Percentiles rank a stretch among this genome's conserved stretches.
These are phyloP conservation scores for Eonycteris spelaea DNA, from an alignment of 2,113 vertebrate species.

Conservation along the genomic window DNA sequence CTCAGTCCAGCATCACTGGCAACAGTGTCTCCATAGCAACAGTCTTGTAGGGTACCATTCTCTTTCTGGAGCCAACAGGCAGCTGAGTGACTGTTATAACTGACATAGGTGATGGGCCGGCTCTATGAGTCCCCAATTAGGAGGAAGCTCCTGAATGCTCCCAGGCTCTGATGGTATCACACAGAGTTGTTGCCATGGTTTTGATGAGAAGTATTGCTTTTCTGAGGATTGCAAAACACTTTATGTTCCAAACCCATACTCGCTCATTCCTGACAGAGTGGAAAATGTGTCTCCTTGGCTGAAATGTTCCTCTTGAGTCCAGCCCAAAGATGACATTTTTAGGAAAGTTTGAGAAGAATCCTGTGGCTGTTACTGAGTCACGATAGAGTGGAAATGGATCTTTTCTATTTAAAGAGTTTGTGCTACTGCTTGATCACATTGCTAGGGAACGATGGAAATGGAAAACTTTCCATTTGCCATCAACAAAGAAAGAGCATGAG, in stretches of 20 bases:
- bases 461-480: slow-evolving; percentile 73
- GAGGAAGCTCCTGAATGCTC: background rate
- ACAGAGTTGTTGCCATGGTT: slow-evolving; percentile 64
- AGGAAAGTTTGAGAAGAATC: slow-evolving; percentile 81
- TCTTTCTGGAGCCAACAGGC: background rate
- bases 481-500: slow-evolving; percentile 49
- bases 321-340: slow-evolving; percentile 80
- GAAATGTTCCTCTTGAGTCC: slow-evolving; percentile 76
- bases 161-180: background rate
- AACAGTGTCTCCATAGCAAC: background rate
- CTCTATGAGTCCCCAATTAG: background rate
- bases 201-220: slow-evolving; percentile 71
- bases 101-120: background rate
- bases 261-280: slow-evolving; percentile 72
- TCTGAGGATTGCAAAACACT: slow-evolving; percentile 70
- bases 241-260: slow-evolving; percentile 62
- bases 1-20: background rate
- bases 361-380: slow-evolving; percentile 76
- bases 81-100: background rate
- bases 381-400: slow-evolving; percentile 71
- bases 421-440: slow-evolving; percentile 79
- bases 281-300: slow-evolving; percentile 76
- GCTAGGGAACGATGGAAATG: slow-evolving; percentile 70
- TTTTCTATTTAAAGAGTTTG: slow-evolving; percentile 77
- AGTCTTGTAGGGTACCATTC: background rate